Conservation (phyloP, 2,113 vertebrate genomes). For the Chrysemys picta region DNA sequence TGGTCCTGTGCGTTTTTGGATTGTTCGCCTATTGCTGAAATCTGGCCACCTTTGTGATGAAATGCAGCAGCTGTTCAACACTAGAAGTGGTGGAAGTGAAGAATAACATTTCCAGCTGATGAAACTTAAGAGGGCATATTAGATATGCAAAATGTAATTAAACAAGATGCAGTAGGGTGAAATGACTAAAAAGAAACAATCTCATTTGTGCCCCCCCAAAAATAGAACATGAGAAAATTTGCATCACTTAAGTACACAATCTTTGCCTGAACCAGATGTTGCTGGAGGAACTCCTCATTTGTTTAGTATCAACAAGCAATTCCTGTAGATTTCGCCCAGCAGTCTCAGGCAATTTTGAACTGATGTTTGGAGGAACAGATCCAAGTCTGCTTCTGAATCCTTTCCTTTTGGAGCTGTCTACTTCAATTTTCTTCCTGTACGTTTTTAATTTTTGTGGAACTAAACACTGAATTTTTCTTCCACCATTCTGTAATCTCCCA, state of each 20-base stretch:
- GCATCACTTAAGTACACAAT: not conserved
- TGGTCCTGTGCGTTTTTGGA: not conserved
- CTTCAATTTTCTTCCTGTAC: not conserved
- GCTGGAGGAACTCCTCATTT: constrained; percentile 18
- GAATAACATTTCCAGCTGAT: not conserved
- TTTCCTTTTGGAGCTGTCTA: not conserved
- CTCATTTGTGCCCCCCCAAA: not conserved
- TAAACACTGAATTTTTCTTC: not conserved
- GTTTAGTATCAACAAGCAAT: constrained; percentile 23
- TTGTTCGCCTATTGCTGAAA: accelerated
- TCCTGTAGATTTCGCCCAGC: constrained; percentile 18
- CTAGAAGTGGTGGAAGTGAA: not conserved
- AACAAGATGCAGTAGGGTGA: not conserved
- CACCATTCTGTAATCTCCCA: not conserved
- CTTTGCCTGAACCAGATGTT: not conserved
- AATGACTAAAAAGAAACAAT: not conserved
- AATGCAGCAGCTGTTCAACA: not conserved
- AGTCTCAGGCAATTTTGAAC: constrained; percentile 16
- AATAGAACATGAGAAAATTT: not conserved
- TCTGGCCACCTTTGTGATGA: not conserved
- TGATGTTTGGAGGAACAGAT: constrained; percentile 13
- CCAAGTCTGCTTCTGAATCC: not conserved
- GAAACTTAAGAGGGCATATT: not conserved
- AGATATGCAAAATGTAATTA: not conserved
- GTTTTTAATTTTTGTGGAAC: not conserved